Percentiles rank a stretch among this genome's conserved stretches.
Conservation (phyloP, 2,797 vertebrate genomes). For the Megalops cyprinoides region DNA sequence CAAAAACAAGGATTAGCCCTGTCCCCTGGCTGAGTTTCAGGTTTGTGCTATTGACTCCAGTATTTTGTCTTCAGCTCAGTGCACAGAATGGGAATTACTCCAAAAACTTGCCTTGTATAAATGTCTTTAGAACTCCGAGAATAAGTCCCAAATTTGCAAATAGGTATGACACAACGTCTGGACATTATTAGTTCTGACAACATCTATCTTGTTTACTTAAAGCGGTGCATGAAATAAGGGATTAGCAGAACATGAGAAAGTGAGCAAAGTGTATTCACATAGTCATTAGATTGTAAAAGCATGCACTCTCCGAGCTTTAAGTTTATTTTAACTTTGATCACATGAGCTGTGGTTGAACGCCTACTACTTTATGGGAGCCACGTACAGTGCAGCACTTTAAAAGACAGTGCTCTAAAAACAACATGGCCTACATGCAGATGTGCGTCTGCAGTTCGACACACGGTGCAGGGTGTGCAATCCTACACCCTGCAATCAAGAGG, state of each 20-base stretch:
- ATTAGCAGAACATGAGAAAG: background rate
- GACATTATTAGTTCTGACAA: background rate
- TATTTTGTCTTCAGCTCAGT: background rate
- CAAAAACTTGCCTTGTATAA: background rate
- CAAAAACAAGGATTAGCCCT: conserved; percentile 6
- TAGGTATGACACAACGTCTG: background rate
- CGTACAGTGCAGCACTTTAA: too few species aligned
- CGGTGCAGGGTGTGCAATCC: background rate
- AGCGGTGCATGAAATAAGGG: background rate
- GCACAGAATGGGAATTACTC: background rate
- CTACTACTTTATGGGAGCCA: too few species aligned
- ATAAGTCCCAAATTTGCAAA: too few species aligned
- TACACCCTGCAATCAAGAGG: background rate
- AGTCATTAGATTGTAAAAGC: background rate
- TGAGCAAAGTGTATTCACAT: background rate
- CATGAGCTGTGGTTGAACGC: too few species aligned
- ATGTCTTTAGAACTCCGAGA: conserved; percentile 1
- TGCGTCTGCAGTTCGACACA: background rate
- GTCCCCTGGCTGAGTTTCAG: background rate
- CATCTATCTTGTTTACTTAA: conserved; percentile 1
- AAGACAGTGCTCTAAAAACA: too few species aligned
- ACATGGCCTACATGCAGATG: background rate
- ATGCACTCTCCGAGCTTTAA: too few species aligned
- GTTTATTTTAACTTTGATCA: too few species aligned
- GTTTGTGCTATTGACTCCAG: background rate